Base-by-base conservation (phyloP, 1,140 invertebrate species). In the Pinna nobilis region DNA sequence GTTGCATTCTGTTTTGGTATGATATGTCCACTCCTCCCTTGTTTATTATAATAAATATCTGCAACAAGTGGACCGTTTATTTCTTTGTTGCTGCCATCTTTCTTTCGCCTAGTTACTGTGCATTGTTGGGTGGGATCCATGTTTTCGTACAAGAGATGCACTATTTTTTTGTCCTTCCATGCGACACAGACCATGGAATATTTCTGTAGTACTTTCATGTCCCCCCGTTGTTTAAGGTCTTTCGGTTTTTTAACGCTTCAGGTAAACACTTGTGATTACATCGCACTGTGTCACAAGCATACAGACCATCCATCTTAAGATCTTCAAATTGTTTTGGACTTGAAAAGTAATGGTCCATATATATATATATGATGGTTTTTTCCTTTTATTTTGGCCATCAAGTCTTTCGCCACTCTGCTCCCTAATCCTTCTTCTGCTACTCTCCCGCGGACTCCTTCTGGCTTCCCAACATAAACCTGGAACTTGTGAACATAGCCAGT, bases 401-500 rank as follows among this genome's bases (percentile, higher is more conserved):
- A 28, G 20, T 67, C 47, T 55, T 37, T 50, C 1, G 57, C 50
- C 1, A 67, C 65, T 39, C 65, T 2, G 1, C 9, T 13, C 1
- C 44, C 47, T 30, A 57, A 20, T 57, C 50, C 65, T 9, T 39
- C 28, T 32, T 68, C 65, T 28, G 23, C 2, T 63, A 30, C 30
- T 44, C 39, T 44, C n/a, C 39, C 39, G n/a, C n/a, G n/a, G n/a
- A n/a, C n/a, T n/a, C 33, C 63, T 53, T 6, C 63, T 7, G 37
- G 28, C 53, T 66, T 66, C 2, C 47, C 63, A 23, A 33, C 53
- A n/a, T 51, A 66, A 35, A 66, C 41, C n/a, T 66, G 41, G 18
- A 66, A 51, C 18, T 66, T n/a, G 23, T 66, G 9, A 1, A 20
- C 20, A 44, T 71, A 76, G n/a, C 61, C 74, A 71, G 37, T 76